Conservation (phyloP, 2,797 vertebrate genomes). For the Zonotrichia albicollis region DNA sequence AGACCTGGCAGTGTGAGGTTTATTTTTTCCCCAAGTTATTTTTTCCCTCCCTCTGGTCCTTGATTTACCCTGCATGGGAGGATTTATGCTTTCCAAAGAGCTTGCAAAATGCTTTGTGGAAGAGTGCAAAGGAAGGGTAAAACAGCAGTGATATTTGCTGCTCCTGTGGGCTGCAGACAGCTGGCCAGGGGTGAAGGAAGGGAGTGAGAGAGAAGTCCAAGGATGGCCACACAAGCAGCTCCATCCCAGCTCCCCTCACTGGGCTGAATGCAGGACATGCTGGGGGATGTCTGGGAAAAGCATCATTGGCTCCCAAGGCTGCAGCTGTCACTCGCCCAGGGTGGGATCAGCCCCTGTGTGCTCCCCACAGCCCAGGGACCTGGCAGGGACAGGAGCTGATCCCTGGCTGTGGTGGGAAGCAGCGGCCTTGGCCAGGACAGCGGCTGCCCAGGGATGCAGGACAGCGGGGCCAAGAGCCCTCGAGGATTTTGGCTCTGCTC, state of each 20-base stretch:
- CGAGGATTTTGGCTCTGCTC: not conserved
- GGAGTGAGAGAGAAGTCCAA: not conserved
- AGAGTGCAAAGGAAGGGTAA: not conserved
- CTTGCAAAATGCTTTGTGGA: not conserved
- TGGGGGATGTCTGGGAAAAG: not conserved
- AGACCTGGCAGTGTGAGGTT: not conserved
- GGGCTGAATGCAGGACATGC: not conserved
- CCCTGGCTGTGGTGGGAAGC: not conserved
- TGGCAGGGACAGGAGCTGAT: not conserved
- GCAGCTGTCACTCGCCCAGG: not conserved
- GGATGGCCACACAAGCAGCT: not conserved
- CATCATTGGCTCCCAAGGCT: not conserved
- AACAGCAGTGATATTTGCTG: not conserved
- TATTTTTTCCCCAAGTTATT: conserved; percentile 44
- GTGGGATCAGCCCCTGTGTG: fast-evolving
- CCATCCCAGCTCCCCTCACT: not conserved
- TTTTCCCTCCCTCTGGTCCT: conserved; percentile 24
- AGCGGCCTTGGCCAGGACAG: not conserved
- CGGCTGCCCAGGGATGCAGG: not conserved
- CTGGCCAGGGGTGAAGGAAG: not conserved
- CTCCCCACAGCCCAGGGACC: not conserved
- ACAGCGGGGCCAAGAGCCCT: not conserved
- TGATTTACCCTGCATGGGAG: conserved; percentile 10
- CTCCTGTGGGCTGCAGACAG: fast-evolving
- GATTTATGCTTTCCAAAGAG: not conserved